These are phyloP conservation scores for Myrmophylax atrothorax DNA, from an alignment of 2,113 vertebrate genomes.

Conservation along the genomic window DNA sequence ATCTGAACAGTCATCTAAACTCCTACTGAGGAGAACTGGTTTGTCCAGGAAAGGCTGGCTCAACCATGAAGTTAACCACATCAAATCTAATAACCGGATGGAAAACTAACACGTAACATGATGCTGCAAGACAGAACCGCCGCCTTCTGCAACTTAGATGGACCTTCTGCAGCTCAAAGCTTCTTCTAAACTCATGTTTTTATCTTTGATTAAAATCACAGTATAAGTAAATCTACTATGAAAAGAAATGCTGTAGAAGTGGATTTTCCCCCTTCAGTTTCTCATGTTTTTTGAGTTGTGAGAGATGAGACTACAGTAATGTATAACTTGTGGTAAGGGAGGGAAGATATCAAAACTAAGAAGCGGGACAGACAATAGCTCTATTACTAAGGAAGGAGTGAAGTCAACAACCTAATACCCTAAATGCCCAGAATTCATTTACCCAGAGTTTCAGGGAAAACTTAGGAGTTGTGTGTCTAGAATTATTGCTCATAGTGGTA, in stretches of 20 bases:
- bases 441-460: neutral
- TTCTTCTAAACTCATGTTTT: neutral
- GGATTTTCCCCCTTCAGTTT: accelerated
- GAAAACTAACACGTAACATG: neutral
- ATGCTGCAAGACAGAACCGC: neutral
- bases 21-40: slow-evolving; percentile 47
- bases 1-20: slow-evolving; percentile 60
- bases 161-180: neutral
- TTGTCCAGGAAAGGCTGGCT: slow-evolving; percentile 42
- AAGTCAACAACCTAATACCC: neutral
- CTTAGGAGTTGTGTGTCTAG: neutral
- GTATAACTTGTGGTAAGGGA: neutral
- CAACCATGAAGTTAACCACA: slow-evolving; percentile 14
- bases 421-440: neutral
- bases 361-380: neutral
- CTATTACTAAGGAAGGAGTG: neutral
- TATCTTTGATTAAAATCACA: neutral
- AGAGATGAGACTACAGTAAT: neutral
- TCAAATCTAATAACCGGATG: neutral
- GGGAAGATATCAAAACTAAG: neutral
- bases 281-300: neutral
- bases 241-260: neutral
- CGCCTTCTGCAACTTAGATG: neutral
- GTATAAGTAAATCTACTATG: neutral
- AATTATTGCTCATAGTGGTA: neutral